Evolutionary conservation across 2,797 vertebrate genomes (phyloP), one percentile per base, ranked within the genome.

Genomic region (Mustela erminea): DNA sequence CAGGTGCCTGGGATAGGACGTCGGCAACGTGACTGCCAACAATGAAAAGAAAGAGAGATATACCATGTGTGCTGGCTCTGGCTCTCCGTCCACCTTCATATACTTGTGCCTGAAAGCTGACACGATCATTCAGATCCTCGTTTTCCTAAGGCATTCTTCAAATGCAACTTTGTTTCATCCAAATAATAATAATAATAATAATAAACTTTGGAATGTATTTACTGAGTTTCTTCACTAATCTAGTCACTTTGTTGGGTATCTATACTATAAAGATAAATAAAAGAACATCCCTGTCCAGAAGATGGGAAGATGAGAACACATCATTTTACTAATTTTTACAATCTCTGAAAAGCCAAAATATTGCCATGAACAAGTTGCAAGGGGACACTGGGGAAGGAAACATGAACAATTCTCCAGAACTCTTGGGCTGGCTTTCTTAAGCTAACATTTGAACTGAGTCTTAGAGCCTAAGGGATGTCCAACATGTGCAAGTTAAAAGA

Each of bases 1-100:
- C 2, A 66, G 27, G 35, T 64, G 11, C 11, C 29, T 15, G 23
- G 66, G 14, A 4, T 41, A 87, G 7, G 43, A 68, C 62, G 7
- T 14, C 15, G 20, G 12, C 6, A 0, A 1, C 0, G 18, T 25
- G 17, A 20, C 11, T 56, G 12, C 12, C 38, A 25, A 46, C 3
- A 29, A 15, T 1, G 18, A 35, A 0, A 62, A 23, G 29, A 52
- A 41, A 29, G 27, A 4, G 15, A 13, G 21, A 5, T 7, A 15
- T 0, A 7, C 7, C 20, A 20, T 7, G 15, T 32, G 9, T 54
- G 12, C 15, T 18, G 18, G 32, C 13, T 29, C 3, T 10, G 18
- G 21, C 7, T 38, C 5, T 27, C 25, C 27, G 66, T n/a, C 7
- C 7, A 41, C 35, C 17, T 25, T 68, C 25, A 7, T n/a, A 54